These are phyloP conservation scores for Littorina saxatilis DNA, from an alignment of 1,140 invertebrate genomes.

Conservation along the genomic window DNA sequence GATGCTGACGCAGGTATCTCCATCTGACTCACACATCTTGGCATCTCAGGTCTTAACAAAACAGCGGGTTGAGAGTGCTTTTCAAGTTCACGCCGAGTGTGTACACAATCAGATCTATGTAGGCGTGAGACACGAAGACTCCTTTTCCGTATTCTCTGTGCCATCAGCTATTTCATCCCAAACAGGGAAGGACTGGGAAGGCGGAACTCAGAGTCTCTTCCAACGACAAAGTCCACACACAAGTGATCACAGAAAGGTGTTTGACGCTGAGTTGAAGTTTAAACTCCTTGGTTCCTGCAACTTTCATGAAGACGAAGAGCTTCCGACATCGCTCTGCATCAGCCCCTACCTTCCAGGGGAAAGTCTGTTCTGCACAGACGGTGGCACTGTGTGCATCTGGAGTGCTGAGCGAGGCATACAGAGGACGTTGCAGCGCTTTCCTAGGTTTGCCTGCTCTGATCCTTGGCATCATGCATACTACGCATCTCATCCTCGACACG, in stretches of 20 bases:
- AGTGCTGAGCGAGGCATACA: neutral
- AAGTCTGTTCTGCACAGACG: slow-evolving; percentile 2
- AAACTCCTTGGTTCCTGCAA: neutral
- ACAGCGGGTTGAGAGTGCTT: neutral
- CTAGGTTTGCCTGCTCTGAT: slow-evolving; percentile 5
- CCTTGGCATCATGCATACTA: neutral
- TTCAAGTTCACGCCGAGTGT: neutral
- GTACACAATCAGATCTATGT: neutral
- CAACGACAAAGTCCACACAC: too few species aligned
- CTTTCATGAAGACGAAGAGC: neutral
- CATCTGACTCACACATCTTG: neutral
- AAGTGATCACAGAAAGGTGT: too few species aligned
- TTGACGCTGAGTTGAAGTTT: neutral
- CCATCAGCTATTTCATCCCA: neutral
- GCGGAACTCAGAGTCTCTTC: too few species aligned
- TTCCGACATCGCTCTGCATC: neutral
- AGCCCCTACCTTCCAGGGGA: slow-evolving; percentile 4
- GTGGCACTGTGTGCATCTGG: neutral
- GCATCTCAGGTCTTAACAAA: neutral
- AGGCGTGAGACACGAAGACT: neutral
- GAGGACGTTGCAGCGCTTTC: neutral
- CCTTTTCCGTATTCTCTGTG: neutral
- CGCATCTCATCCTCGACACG: neutral
- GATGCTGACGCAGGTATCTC: neutral
- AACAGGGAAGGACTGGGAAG: too few species aligned